Percentiles rank a stretch among this genome's conserved stretches.
Evolutionary conservation across 2,113 vertebrate species (phyloP).

Genomic region (Microcebus griseorufus): DNA sequence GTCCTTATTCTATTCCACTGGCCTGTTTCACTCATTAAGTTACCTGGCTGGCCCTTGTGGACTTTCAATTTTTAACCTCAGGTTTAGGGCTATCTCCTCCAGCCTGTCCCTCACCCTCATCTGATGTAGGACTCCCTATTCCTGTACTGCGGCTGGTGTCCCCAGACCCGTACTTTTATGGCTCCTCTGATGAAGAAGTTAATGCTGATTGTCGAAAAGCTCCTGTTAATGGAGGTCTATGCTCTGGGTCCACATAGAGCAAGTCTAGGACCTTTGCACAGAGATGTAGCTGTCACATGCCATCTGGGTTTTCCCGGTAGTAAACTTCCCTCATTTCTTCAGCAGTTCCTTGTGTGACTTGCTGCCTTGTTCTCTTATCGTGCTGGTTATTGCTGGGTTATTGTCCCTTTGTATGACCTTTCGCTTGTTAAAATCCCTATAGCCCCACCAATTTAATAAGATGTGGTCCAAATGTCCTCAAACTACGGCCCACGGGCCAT

Average conservation of each 20-base stretch:
- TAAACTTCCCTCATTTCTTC: neutral
- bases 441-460: neutral
- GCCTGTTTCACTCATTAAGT: neutral
- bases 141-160: neutral
- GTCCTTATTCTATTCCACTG: neutral
- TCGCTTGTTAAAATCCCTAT: neutral
- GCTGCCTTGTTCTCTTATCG: neutral
- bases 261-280: neutral
- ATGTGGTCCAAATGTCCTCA: neutral
- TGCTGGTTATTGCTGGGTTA: neutral
- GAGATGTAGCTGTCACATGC: neutral
- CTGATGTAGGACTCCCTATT: neutral
- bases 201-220: neutral
- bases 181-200: neutral
- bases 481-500: rapidly evolving
- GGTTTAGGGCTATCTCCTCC: neutral
- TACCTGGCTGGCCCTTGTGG: neutral
- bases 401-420: neutral
- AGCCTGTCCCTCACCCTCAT: neutral
- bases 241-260: neutral
- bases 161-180: neutral
- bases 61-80: neutral
- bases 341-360: neutral
- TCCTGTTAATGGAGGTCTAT: neutral
- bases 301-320: neutral